Base-by-base conservation (phyloP, 64 coral and sea anemone genomes). In the Exaiptasia diaphana region DNA sequence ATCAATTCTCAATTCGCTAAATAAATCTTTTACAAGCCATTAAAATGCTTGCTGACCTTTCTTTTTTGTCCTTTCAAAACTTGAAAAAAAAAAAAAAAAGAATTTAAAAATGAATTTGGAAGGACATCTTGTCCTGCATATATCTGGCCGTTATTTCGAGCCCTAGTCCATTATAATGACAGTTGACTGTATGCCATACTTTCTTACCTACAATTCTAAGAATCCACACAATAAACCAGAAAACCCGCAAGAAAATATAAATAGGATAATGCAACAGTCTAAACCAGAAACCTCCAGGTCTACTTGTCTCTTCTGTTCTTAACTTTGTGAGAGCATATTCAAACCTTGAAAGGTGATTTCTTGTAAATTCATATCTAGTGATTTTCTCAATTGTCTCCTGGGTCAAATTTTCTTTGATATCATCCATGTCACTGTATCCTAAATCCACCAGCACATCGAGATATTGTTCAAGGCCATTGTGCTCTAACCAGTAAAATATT, bases 381-480 rank as follows among this genome's bases (percentile, higher is more conserved):
- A 85, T 73, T 56, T 74, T n/a, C 6, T 29, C 52, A 10, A 93
- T 39, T 20, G 20, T 24, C 30, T 68, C 27, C 31, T 38, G n/a
- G 49, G 69, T 41, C 23, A 82, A 32, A 39, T 74, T 94, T 17
- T 65, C 33, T 23, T 30, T 34, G 21, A 94, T 65, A 27, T 53
- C 55, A 13, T 79, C 41, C 12, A 89, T 71, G 27, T 57, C 80
- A 29, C 53, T n/a, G 44, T 89, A 72, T 10, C 91, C 91, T 64
- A 60, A 63, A 0, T 33, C 71, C 9, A 88, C 25, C 28, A 94
- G 75, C 9, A 44, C 52, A 28, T 29, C 14, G 38, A 82, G 88
- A 11, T 88, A 82, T 40, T 53, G 28, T 10, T 83, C 79, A 25
- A 94, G 37, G 14, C 31, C 13, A 44, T 83, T 56, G 4, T 53